Conservation (phyloP, 2,113 vertebrate genomes). For the Suncus etruscus region DNA sequence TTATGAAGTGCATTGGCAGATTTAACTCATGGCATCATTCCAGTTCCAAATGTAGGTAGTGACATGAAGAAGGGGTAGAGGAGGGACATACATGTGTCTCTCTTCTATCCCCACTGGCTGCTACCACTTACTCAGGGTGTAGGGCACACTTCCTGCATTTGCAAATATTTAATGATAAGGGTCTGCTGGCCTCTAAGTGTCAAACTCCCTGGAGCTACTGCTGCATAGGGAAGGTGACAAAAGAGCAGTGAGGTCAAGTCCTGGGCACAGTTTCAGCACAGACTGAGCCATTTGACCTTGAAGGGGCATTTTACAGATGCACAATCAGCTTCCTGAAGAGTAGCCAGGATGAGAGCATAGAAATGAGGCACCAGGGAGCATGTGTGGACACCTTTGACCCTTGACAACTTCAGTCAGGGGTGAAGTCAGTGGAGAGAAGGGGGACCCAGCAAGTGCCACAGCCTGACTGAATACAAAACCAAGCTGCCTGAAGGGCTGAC, state of each 20-base stretch:
- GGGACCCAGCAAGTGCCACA: background rate
- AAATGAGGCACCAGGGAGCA: conserved; percentile 72
- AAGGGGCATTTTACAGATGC: conserved; percentile 72
- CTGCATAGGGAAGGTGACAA: conserved; percentile 65
- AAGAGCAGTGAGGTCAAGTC: conserved; percentile 82
- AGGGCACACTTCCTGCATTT: conserved; percentile 80
- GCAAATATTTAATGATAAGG: conserved; percentile 86
- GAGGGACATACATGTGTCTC: conserved; percentile 10
- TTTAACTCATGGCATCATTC: background rate
- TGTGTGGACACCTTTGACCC: conserved; percentile 51
- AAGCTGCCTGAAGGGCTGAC: no score
- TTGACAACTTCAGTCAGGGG: conserved; percentile 1
- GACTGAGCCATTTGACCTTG: conserved; percentile 66
- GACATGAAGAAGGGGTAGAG: conserved; percentile 24
- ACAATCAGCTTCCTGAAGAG: conserved; percentile 73
- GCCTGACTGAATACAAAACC: no score
- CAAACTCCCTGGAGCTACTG: conserved; percentile 71
- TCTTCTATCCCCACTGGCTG: conserved; percentile 61
- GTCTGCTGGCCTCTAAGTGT: conserved; percentile 82
- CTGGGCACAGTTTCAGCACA: conserved; percentile 74
- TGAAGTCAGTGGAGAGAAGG: background rate
- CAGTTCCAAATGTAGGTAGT: conserved; percentile 51
- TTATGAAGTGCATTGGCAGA: background rate
- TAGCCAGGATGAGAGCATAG: conserved; percentile 74
- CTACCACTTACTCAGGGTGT: conserved; percentile 74